Evolutionary conservation across 2,888 invertebrate genomes (phyloP), one percentile per base, ranked within the genome.

Genomic region (Sylvicola cinctus): DNA sequence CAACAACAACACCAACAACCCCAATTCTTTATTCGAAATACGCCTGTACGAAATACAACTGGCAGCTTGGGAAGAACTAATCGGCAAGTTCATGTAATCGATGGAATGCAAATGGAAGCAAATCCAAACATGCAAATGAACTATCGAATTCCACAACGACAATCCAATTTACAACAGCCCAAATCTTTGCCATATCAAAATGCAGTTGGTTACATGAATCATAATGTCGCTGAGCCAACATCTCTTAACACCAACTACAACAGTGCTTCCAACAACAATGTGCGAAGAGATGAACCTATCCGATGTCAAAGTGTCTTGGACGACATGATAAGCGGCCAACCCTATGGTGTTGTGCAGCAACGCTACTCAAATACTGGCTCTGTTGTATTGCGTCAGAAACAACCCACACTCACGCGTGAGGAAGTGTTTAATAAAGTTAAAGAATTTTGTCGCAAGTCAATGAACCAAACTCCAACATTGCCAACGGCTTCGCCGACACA

Each of bases 361-460:
- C 27, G 16, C 12, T 28, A n/a, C 35, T n/a, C 41, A 43, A 37
- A 41, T 8, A 20, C 20, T 6, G 20, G 20, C 4, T 47, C 36
- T 39, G 46, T 33, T 36, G 36, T 31, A 36, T 40, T 36, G 32
- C 35, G 42, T 6, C 38, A 32, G 4, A 39, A 39, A 26, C 28
- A 28, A 11, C 12, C 13, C 2, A 20, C 33, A 14, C 14, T 39
- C 14, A 33, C 15, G 10, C 46, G 54, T 3, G 56, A 55, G 12
- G 58, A 58, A 37, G 53, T 58, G 12, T 43, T 56, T 3, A 51
- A 51, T 28, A 51, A 50, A 42, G 55, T 58, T 0, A 53, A 52
- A 34, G 55, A 57, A 32, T 58, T 58, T 38, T 58, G 58, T 29
- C 52, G 54, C 11, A 54, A 55, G 36, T 58, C 58, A 6, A 47